These are phyloP conservation scores for Podocnemis expansa DNA, from an alignment of 2,113 vertebrate species.

Conservation along the genomic window DNA sequence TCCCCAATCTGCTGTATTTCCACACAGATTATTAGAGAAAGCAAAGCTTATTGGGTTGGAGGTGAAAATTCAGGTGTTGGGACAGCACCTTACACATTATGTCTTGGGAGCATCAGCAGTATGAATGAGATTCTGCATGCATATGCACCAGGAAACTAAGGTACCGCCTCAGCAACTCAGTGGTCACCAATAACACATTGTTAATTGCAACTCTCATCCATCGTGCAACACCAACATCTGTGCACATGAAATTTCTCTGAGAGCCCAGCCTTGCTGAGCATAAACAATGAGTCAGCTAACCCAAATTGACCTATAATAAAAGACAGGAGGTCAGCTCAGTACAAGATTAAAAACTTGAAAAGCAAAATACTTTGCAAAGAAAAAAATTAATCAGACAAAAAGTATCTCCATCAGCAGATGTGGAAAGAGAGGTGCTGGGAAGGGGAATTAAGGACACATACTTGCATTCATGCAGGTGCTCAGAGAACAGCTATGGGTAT, in stretches of 20 bases:
- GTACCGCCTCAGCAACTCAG: neutral
- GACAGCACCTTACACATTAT: rapidly evolving
- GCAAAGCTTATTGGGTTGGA: constrained; percentile 6
- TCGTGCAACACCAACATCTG: neutral
- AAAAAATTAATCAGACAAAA: rapidly evolving
- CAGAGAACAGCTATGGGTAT: neutral
- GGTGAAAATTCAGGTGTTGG: constrained; percentile 7
- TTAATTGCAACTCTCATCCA: neutral
- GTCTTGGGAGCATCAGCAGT: neutral
- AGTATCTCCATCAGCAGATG: neutral
- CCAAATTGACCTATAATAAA: constrained; percentile 19
- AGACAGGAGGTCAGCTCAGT: constrained; percentile 22
- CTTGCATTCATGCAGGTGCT: neutral
- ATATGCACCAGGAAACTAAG: neutral
- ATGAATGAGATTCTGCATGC: rapidly evolving
- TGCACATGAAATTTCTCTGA: neutral
- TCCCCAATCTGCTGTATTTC: constrained; percentile 13
- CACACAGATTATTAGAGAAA: neutral
- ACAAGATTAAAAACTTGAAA: constrained; percentile 43
- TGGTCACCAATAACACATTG: neutral
- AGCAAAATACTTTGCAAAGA: constrained; percentile 14
- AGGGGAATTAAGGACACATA: neutral
- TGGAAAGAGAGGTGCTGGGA: neutral
- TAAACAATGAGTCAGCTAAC: constrained; percentile 64
- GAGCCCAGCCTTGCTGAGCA: neutral